Percentiles rank a stretch among this genome's conserved stretches.
Conservation (phyloP, 2,797 vertebrate genomes). For the Sebastes glaucus region DNA sequence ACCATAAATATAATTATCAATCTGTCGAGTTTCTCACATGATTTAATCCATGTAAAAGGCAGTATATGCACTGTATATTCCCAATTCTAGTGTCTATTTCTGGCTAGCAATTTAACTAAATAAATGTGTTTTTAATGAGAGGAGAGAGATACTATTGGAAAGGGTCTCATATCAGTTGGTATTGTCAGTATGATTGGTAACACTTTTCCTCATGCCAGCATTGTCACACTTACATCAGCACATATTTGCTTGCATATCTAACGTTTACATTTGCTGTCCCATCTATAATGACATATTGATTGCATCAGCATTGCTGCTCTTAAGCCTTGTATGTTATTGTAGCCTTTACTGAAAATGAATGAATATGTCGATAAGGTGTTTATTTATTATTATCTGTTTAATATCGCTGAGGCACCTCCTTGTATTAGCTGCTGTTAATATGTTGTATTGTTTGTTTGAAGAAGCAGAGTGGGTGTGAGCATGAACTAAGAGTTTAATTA, state of each 20-base stretch:
- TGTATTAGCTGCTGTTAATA: neutral
- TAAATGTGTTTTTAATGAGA: neutral
- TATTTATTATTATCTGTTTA: neutral
- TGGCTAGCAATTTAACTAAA: neutral
- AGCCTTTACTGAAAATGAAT: conserved; percentile 4
- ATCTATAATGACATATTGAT: neutral
- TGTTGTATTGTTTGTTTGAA: conserved; percentile 5
- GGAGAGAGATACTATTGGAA: neutral
- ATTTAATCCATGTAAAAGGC: neutral
- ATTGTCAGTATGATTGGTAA: neutral
- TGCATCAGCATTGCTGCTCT: neutral
- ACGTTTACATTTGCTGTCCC: neutral
- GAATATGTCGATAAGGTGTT: neutral
- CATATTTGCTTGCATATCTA: neutral
- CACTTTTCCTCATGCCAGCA: neutral
- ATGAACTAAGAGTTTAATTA: conserved; percentile 49
- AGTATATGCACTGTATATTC: neutral
- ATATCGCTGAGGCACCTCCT: neutral
- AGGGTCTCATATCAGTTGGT: neutral
- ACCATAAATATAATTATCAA: neutral
- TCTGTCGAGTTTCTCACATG: neutral
- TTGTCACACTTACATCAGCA: neutral
- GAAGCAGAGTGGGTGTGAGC: conserved; percentile 9
- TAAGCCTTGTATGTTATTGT: neutral
- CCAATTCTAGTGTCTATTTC: neutral